Base-by-base conservation (phyloP, 2,797 vertebrate genomes). In the Callimico goeldii region DNA sequence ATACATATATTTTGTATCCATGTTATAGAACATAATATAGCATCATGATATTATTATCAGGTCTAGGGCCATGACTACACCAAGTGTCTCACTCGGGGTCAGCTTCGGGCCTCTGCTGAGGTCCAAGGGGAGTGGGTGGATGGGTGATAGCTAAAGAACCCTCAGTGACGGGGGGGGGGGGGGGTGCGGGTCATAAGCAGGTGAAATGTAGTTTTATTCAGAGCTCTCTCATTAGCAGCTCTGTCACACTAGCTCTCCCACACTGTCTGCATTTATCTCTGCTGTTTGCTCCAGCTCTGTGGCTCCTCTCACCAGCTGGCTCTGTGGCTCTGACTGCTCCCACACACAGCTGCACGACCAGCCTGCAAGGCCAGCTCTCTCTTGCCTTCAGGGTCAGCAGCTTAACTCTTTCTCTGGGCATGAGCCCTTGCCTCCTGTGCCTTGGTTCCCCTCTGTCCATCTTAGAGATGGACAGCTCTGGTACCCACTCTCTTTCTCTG, bases 91-190 rank as follows among this genome's bases (percentile, higher is more conserved):
- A 67, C 61, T 67, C 15, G n/a, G 61, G 61, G 7, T 67, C 7
- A 67, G 15, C 7, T 67, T 67, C 7, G 0, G 15, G 33, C 7
- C 61, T 33, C 15, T n/a, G 61, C 61, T 67, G 61, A 67, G 61
- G 30, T 67, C 30, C 3, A 8, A 67, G 30, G 61, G 33, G 61
- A 67, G 61, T 67, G 61, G 61, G 61, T 67, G 30, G 61, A 67
- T 17, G 61, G 61, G 7, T 17, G 61, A 67, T 17, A 67, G 58
- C 58, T 61, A 30, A 61, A 61, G 28, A 61, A 33, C 28, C 13
- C 28, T 33, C 13, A 0, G 28, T 0, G 58, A n/a, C n/a, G n/a
- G n/a, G n/a, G n/a, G 11, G 26, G 28, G 26, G 13, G 13, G 15
- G 50, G 50, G 4, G 52, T 55, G 52, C 0, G 20, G 20, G 52